Conservation (phyloP, 1,140 invertebrate species). For the Magallana gigas region DNA sequence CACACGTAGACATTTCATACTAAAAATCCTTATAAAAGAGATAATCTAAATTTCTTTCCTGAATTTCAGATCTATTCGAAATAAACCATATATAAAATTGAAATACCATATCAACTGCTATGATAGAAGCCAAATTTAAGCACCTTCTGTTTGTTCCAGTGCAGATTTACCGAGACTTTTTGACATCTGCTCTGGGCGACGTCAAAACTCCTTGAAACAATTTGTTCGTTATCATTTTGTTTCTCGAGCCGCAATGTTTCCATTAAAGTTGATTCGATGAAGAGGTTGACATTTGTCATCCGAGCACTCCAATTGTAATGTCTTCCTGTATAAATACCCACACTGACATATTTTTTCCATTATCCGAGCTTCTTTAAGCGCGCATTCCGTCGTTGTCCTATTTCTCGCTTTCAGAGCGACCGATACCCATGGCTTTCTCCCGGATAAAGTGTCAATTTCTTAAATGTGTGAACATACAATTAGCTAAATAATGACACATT, state of each 20-base stretch:
- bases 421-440: slow-evolving; percentile 13
- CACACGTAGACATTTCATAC: too few relatives aligned
- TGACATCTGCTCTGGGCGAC: slow-evolving; percentile 23
- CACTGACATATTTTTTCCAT: slow-evolving; percentile 32
- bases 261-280: slow-evolving; percentile 31
- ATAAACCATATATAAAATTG: too few relatives aligned
- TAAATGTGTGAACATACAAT: slow-evolving; percentile 32
- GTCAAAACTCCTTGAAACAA: slow-evolving; percentile 35
- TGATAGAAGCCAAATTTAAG: not conserved
- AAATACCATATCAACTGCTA: too few relatives aligned
- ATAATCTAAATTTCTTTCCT: too few relatives aligned
- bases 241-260: slow-evolving; percentile 20
- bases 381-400: not conserved
- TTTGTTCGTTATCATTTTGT: slow-evolving; percentile 10
- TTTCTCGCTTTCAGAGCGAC: not conserved
- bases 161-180: slow-evolving; percentile 1
- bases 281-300: slow-evolving; percentile 32
- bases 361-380: slow-evolving; percentile 27
- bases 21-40: too few relatives aligned
- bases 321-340: slow-evolving; percentile 23
- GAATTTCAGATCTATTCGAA: too few relatives aligned
- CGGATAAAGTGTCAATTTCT: slow-evolving; percentile 37
- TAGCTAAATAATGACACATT: slow-evolving; percentile 35
- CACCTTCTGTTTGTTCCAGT: not conserved
- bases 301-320: slow-evolving; percentile 31